A percentile compares a stretch with the other conserved stretches of the same genome.
These are phyloP conservation scores for Drosophila infuscata DNA, from an alignment of 2,888 invertebrate genomes.

Conservation along the genomic window DNA sequence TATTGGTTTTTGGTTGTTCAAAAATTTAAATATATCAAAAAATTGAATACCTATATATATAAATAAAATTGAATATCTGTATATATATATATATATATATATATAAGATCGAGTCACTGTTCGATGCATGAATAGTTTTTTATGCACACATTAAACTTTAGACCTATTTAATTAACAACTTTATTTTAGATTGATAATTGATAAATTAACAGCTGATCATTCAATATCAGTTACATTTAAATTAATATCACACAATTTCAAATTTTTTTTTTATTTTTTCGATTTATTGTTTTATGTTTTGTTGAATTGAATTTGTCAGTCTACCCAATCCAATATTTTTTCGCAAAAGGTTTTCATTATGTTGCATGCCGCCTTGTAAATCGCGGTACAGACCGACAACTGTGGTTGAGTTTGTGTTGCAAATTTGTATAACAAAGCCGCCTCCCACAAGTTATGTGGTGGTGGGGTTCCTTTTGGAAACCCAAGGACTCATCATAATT, in stretches of 20 bases:
- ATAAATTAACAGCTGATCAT: too few species aligned
- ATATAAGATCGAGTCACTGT: too few species aligned
- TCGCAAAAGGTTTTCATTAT: neutral
- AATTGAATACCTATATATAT: neutral
- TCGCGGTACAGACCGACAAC: neutral
- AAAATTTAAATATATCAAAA: neutral
- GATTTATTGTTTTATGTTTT: neutral
- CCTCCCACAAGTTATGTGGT: neutral
- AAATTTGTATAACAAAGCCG: neutral
- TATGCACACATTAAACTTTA: too few species aligned
- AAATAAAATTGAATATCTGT: too few species aligned
- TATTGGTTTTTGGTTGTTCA: neutral
- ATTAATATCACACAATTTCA: neutral
- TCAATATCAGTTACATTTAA: too few species aligned
- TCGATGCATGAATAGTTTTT: too few species aligned
- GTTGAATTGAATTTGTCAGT: conserved; percentile 6
- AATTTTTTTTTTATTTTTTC: neutral
- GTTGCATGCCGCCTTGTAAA: neutral
- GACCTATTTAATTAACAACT: too few species aligned
- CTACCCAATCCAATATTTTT: neutral
- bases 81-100: too few species aligned
- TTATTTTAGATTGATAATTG: too few species aligned
- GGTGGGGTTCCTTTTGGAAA: neutral
- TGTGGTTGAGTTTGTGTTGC: neutral
- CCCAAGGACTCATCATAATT: conserved; percentile 5